These are phyloP conservation scores for Oophaga sylvatica DNA, from an alignment of 2,797 vertebrate species.

Conservation along the genomic window DNA sequence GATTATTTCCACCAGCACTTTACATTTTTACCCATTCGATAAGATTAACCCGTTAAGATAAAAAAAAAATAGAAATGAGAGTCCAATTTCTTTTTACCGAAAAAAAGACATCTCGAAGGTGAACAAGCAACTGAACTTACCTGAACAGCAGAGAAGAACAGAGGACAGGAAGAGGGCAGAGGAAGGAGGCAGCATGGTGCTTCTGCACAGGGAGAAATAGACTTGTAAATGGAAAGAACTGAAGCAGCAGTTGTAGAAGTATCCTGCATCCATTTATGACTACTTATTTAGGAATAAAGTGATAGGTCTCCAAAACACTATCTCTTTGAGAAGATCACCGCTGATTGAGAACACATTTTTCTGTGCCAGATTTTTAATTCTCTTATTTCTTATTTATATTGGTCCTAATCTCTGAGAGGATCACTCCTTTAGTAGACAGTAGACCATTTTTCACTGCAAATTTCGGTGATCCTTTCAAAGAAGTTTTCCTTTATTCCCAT, in stretches of 20 bases:
- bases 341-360: neutral
- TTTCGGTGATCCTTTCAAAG: neutral
- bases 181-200: constrained; percentile 29
- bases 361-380: neutral
- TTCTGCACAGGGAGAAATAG: constrained; percentile 15
- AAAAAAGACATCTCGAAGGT: neutral
- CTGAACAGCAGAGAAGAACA: constrained; percentile 37
- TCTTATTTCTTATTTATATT: neutral
- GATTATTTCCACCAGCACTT: too few relatives aligned
- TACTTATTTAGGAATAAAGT: neutral
- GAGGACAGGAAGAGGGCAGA: constrained; percentile 32
- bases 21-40: too few relatives aligned
- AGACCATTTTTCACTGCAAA: neutral
- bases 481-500: neutral
- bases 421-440: neutral
- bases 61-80: neutral
- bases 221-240: neutral
- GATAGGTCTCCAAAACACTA: neutral
- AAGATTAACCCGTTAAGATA: neutral
- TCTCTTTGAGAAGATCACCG: neutral
- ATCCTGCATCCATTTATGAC: neutral
- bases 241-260: neutral
- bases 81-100: neutral
- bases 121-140: constrained; percentile 23
- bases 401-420: neutral